Conservation (phyloP, 2,888 invertebrate species). For the Troides aeacus region DNA sequence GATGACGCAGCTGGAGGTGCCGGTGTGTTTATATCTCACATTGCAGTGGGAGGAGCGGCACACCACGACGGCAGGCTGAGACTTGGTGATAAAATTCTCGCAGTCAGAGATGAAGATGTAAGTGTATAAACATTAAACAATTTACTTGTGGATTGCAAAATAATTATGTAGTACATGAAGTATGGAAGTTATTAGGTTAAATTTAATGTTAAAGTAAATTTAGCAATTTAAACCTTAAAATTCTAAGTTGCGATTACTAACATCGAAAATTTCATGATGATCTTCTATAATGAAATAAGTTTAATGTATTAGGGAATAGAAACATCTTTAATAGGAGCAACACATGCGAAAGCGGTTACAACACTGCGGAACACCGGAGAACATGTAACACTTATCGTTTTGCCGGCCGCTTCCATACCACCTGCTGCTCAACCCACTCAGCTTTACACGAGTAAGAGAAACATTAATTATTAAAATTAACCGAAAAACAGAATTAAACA, state of each 20-base stretch:
- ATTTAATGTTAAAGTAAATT: too few relatives aligned
- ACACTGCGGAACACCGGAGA: slow-evolving; percentile 73
- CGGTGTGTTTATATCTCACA: slow-evolving; percentile 74
- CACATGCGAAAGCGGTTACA: slow-evolving; percentile 72
- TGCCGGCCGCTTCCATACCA: slow-evolving; percentile 69
- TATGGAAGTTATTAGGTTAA: too few relatives aligned
- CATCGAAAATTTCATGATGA: too few relatives aligned
- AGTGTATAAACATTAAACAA: slow-evolving; percentile 41
- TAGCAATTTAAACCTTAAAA: too few relatives aligned
- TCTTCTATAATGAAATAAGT: neutral
- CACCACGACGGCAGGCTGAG: slow-evolving; percentile 72
- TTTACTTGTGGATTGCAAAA: neutral
- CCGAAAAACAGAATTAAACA: neutral
- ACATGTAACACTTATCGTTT: slow-evolving; percentile 69
- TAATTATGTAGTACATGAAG: neutral
- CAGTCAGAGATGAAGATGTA: slow-evolving; percentile 74
- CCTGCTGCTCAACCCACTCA: slow-evolving; percentile 66
- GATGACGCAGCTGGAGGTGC: slow-evolving; percentile 75
- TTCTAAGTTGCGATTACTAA: too few relatives aligned
- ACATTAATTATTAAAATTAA: too few relatives aligned
- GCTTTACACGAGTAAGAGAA: slow-evolving; percentile 64
- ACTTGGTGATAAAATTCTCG: slow-evolving; percentile 75
- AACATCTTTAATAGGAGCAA: slow-evolving; percentile 71
- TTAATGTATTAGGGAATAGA: slow-evolving; percentile 63
- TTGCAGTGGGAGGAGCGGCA: slow-evolving; percentile 73